Percentiles rank a stretch among this genome's conserved stretches.
These are phyloP conservation scores for Hylaea fasciaria DNA, from an alignment of 2,888 invertebrate genomes.

Conservation along the genomic window DNA sequence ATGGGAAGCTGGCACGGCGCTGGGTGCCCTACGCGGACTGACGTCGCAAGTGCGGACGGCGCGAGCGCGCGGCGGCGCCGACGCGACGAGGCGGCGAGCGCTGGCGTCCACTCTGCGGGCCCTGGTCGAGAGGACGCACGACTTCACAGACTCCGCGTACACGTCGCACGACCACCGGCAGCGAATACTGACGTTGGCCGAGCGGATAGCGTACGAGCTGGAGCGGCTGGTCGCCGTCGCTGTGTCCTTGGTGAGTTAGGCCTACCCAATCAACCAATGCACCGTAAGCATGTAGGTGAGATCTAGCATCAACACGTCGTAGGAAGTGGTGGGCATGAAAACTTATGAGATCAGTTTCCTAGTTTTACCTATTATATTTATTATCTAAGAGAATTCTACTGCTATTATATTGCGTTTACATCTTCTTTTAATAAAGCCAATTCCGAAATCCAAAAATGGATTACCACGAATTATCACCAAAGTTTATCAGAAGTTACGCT, in stretches of 20 bases:
- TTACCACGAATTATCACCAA: too few relatives aligned
- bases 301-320: too few relatives aligned
- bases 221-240: constrained; percentile 95
- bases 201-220: constrained; percentile 95
- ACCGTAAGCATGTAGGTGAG: too few relatives aligned
- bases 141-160: constrained; percentile 99
- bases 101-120: constrained; percentile 94
- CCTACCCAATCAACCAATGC: not conserved
- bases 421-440: too few relatives aligned
- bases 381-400: too few relatives aligned
- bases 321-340: too few relatives aligned
- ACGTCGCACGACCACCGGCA: constrained; percentile 98
- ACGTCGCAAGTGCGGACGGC: constrained; percentile 95
- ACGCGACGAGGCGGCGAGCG: constrained; percentile 88
- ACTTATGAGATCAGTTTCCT: too few relatives aligned
- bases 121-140: constrained; percentile 97
- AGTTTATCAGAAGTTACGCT: too few relatives aligned
- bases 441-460: too few relatives aligned
- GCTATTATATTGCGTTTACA: too few relatives aligned
- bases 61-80: constrained; percentile 88
- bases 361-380: too few relatives aligned
- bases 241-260: constrained; percentile 88
- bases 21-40: constrained; percentile 92
- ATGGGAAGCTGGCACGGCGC: constrained; percentile 88
- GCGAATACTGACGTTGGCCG: constrained; percentile 95